Evolutionary conservation across 2,797 vertebrate species (phyloP), one percentile per base, ranked within the genome.

Genomic region (Alosa sapidissima): DNA sequence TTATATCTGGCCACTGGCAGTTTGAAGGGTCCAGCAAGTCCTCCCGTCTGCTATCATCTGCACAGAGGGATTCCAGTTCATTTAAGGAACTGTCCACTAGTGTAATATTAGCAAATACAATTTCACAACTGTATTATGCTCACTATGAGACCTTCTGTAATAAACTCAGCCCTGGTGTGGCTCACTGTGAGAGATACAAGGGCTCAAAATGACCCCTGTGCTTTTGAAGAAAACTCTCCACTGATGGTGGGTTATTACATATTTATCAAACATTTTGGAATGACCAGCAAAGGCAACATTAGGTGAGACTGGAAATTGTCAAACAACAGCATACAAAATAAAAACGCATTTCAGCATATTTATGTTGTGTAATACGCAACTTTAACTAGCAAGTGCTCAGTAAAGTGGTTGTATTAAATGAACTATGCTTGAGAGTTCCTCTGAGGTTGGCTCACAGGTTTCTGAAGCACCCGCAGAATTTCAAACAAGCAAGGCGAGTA

Each of bases 181-280:
- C 72, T 45, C 41, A n/a, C 72, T 78, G 68, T 72, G 41, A 78
- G 7, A 19, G 14, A 16, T 78, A 47, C 41, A 78, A 47, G 19
- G 72, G 41, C 72, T 47, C 16, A 19, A 78, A 75, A 78, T 47
- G 36, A 78, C 72, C 72, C 45, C 72, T 19, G 72, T n/a, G 72
- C 41, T 8, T 10, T 45, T 45, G 41, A 47, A 45, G 72, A 78
- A 16, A 5, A 45, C 72, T 1, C 1, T 78, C 72, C 9, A 16
- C 33, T 45, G 0, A 47, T 21, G 36, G 41, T 19, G 36, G 33
- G 36, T 14, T 16, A 5, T 45, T 75, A 45, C 19, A 19, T 10
- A 45, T 41, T 13, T 14, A 75, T 36, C 68, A 4, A 41, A 41
- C 9, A 36, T 33, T 72, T 36, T 72, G 28, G 65, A 72, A 72